phyloP scores from a whole-genome alignment of 23 tunicate genomes.

The Diplosoma virens region DNA sequence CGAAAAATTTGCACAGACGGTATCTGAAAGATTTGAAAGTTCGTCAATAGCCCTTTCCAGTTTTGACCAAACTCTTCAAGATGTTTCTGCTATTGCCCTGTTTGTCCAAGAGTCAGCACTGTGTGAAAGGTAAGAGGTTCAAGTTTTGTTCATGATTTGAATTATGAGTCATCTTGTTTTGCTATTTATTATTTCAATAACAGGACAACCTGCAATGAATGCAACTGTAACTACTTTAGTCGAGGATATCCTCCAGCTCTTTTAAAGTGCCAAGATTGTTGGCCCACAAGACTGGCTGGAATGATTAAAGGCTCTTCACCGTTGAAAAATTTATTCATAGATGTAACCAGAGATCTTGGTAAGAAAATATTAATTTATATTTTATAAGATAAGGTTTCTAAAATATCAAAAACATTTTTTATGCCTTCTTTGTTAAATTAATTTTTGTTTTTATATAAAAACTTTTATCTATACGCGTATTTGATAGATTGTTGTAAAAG shows the following conservation, averaged over 20 bases:
- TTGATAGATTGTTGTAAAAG: too few species aligned
- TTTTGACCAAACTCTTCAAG: neutral
- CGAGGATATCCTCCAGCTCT: neutral
- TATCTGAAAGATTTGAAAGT: neutral
- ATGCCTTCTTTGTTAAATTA: too few species aligned
- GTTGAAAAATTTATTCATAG: neutral
- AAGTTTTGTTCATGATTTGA: neutral
- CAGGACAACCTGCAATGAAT: conserved; percentile 5
- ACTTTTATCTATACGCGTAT: too few species aligned
- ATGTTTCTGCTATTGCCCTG: neutral
- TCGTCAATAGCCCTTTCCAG: neutral
- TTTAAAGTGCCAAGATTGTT: neutral
- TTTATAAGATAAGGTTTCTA: too few species aligned
- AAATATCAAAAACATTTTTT: too few species aligned
- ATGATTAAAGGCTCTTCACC: conserved; percentile 1
- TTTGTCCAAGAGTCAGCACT: neutral
- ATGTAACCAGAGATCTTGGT: neutral
- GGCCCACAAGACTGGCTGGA: conserved; percentile 27
- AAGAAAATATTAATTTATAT: neutral
- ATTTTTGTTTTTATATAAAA: too few species aligned
- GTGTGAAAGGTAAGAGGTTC: conserved; percentile 9
- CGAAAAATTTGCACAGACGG: neutral
- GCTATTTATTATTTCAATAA: neutral
- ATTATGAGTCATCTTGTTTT: neutral
- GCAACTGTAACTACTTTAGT: neutral